Base-by-base conservation (phyloP, 2,113 vertebrate genomes). In the Lucifuga dentata region DNA sequence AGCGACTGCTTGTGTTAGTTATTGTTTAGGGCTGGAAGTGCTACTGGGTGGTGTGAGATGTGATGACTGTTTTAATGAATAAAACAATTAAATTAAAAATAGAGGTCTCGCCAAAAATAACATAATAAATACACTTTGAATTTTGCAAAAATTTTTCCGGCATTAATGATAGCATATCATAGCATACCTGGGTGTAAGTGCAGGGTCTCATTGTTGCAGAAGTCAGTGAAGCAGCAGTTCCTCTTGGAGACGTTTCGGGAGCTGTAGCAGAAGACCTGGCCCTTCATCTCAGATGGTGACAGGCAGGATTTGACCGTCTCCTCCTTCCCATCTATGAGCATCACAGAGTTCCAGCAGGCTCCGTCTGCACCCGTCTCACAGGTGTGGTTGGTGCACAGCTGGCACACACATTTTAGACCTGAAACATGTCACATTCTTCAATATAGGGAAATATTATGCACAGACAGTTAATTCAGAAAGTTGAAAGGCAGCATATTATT, bases 171-270 rank as follows among this genome's bases (percentile, higher is more conserved):
- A n/a, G n/a, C n/a, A n/a, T n/a, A n/a, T n/a, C n/a, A n/a, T n/a
- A n/a, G n/a, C 20, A 13, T 90, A 99, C 97, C 94, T 65, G 91
- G 13, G 1, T 94, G 90, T 68, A 98, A 90, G 65, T 90, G 95
- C 13, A 98, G 91, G 0, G 96, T 97, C 88, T 95, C 92, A 17
- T 96, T 98, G 92, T 99, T 99, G 91, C 97, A 99, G 92, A 96
- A 99, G 88, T 98, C 95, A 0, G 95, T 98, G 83, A 96, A 96
- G 92, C 97, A 99, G 93, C 97, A 99, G 85, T 94, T 95, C 0
- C 95, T 97, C 86, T 91, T 95, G n/a, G 95, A 97, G 68, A 98
- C 79, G 17, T 96, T 96, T 80, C 92, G 93, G 73, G 96, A 97
- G 82, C 95, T 94, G 83, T 96, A 95, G 87, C 97, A 99, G 92